These are phyloP conservation scores for Idaea aversata DNA, from an alignment of 2,888 invertebrate genomes.

Conservation along the genomic window DNA sequence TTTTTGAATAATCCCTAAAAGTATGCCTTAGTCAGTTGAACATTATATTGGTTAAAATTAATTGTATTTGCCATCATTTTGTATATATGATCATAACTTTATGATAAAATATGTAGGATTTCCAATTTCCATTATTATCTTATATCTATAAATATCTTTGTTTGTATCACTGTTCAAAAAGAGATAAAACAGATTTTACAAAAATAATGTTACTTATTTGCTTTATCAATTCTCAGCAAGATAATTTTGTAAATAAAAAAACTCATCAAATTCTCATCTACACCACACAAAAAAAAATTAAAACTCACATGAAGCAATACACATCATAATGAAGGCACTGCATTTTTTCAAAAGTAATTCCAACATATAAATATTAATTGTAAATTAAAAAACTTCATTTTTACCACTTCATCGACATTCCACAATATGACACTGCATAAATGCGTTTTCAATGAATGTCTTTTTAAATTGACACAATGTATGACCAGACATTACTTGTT, in stretches of 20 bases:
- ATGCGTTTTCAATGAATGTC: conserved; percentile 21
- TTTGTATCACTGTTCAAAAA: conserved; percentile 19
- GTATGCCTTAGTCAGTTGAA: neutral
- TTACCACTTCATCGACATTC: conserved; percentile 5
- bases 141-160: conserved; percentile 21
- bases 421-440: conserved; percentile 15
- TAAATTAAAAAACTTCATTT: neutral
- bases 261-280: conserved; percentile 34
- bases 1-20: neutral
- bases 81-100: neutral
- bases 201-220: conserved; percentile 23
- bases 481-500: conserved; percentile 6
- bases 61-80: conserved; percentile 3
- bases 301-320: conserved; percentile 45
- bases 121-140: conserved; percentile 9
- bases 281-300: conserved; percentile 30
- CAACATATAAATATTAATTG: neutral
- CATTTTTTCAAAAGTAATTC: conserved; percentile 43
- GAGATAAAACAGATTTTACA: conserved; percentile 23
- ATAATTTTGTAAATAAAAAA: conserved; percentile 23
- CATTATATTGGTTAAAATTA: neutral
- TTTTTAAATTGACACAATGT: conserved; percentile 14
- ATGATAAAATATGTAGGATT: neutral
- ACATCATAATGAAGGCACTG: conserved; percentile 70
- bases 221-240: conserved; percentile 18